A percentile compares a stretch with the other conserved stretches of the same genome.
Evolutionary conservation across 2,888 invertebrate species (phyloP).

Genomic region (Apamea sordens): DNA sequence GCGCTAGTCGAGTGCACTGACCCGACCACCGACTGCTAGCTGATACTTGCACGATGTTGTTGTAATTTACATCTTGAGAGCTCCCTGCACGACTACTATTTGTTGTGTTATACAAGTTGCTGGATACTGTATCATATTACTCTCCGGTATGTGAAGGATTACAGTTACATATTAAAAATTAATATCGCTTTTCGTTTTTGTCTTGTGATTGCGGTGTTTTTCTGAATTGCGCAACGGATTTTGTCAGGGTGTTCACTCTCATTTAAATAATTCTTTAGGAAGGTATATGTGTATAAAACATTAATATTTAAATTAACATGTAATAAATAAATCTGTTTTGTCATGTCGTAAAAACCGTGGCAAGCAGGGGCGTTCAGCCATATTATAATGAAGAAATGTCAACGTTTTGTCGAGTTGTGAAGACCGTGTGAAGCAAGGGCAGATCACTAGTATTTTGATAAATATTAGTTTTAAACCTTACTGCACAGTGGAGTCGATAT

Average conservation of each 20-base stretch:
- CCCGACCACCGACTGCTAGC: constrained; percentile 27
- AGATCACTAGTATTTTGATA: not conserved
- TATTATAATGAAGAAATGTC: too few relatives aligned
- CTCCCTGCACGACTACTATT: constrained; percentile 31
- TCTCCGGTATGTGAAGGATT: not conserved
- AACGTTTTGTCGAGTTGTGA: not conserved
- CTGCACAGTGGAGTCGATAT: not conserved
- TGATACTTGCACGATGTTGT: constrained; percentile 34
- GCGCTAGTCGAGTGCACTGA: constrained; percentile 59
- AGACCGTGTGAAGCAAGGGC: not conserved
- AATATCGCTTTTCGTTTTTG: not conserved
- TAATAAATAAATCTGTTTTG: not conserved
- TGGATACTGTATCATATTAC: constrained; percentile 7
- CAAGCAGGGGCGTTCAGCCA: too few relatives aligned
- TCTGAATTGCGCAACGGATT: not conserved
- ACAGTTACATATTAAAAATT: not conserved
- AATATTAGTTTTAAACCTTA: not conserved
- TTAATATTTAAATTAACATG: too few relatives aligned
- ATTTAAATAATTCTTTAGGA: too few relatives aligned
- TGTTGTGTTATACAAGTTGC: constrained; percentile 51
- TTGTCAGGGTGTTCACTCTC: not conserved
- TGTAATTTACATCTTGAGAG: constrained; percentile 51
- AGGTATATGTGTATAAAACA: too few relatives aligned
- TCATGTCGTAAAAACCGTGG: not conserved
- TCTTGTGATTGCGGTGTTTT: not conserved